Percentiles rank a stretch among this genome's conserved stretches.
phyloP scores from a whole-genome alignment of 2,797 vertebrate genomes.

The Tragelaphus eurycerus region DNA sequence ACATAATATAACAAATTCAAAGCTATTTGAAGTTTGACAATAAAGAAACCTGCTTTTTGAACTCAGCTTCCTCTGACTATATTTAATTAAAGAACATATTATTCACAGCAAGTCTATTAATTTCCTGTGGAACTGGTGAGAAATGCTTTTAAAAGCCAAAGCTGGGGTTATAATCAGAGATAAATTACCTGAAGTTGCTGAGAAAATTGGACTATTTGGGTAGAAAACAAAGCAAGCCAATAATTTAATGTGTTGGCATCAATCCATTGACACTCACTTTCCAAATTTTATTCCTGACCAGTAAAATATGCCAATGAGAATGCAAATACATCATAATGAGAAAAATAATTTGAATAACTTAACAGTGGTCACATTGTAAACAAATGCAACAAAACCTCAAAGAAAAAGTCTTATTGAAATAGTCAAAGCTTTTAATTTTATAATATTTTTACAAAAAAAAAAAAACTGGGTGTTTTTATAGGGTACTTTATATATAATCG shows the following conservation, averaged over 20 bases:
- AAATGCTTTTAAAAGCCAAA: slow-evolving; percentile 53
- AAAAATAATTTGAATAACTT: slow-evolving; percentile 13
- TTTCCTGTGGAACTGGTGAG: slow-evolving; percentile 54
- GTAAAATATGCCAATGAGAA: background rate
- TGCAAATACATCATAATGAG: background rate
- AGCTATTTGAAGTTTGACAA: slow-evolving; percentile 55
- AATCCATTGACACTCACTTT: background rate
- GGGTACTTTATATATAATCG: background rate
- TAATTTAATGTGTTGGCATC: slow-evolving; percentile 47
- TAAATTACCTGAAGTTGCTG: slow-evolving; percentile 52
- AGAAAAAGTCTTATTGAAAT: background rate
- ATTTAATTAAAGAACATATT: slow-evolving; percentile 67
- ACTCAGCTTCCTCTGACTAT: slow-evolving; percentile 29
- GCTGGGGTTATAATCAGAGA: slow-evolving; percentile 22
- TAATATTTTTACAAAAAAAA: background rate
- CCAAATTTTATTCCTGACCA: background rate
- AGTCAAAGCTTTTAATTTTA: background rate
- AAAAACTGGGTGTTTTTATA: background rate
- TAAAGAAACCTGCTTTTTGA: slow-evolving; percentile 48
- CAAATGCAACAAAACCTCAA: background rate
- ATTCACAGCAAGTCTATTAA: slow-evolving; percentile 63
- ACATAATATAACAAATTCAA: slow-evolving; percentile 29
- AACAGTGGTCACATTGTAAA: background rate
- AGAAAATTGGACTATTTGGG: slow-evolving; percentile 55
- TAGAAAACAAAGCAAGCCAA: slow-evolving; percentile 53